These are phyloP conservation scores for Dasypogon diadema DNA, from an alignment of 2,888 invertebrate species.

Conservation along the genomic window DNA sequence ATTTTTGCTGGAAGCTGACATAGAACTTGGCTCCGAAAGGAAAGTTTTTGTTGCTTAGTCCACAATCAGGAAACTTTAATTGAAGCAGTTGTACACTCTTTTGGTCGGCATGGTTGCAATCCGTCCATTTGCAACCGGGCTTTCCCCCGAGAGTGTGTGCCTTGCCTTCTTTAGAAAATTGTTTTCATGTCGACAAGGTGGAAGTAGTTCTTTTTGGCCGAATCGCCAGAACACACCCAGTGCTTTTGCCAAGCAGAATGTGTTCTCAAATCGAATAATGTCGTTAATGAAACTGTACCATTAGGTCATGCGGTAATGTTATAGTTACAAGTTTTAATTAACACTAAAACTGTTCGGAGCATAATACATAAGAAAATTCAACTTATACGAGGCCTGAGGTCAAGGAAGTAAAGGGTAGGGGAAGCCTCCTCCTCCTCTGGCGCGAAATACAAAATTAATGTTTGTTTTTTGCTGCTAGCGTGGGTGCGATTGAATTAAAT, in stretches of 20 bases:
- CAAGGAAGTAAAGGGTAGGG: background rate
- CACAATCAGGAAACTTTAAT: conserved; percentile 53
- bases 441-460: conserved; percentile 25
- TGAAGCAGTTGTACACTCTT: conserved; percentile 50
- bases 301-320: conserved; percentile 5
- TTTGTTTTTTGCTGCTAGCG: conserved; percentile 6
- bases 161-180: conserved; percentile 41
- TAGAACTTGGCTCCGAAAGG: conserved; percentile 10
- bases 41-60: conserved; percentile 19
- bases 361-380: conserved; percentile 6
- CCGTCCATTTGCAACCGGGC: background rate
- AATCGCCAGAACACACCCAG: background rate
- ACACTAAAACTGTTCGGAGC: conserved; percentile 15
- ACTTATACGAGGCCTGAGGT: background rate
- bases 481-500: background rate
- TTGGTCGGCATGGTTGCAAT: background rate
- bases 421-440: too few relatives aligned
- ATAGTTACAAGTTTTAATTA: conserved; percentile 44
- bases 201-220: background rate
- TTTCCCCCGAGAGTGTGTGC: background rate
- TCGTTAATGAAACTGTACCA: conserved; percentile 41
- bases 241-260: background rate
- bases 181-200: conserved; percentile 48
- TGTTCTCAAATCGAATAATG: conserved; percentile 47
- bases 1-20: background rate